Conservation (phyloP, 1,140 invertebrate genomes). For the Leptopilina clavipes region DNA sequence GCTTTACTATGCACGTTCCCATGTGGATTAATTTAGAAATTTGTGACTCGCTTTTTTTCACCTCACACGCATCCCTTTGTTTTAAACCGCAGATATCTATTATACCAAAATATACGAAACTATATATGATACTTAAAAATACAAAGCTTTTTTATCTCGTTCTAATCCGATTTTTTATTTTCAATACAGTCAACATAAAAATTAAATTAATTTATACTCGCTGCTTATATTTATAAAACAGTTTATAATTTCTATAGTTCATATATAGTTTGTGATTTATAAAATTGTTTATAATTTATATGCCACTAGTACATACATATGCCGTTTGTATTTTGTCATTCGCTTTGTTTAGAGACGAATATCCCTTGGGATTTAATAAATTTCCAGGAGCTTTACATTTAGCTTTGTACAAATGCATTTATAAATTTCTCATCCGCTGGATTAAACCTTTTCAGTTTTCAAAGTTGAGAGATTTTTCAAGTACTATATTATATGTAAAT, state of each 20-base stretch:
- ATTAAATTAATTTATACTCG: no score
- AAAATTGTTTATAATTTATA: no score
- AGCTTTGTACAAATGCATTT: not conserved
- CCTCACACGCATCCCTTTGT: conserved; percentile 13
- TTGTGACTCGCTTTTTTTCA: conserved; percentile 7
- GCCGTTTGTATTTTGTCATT: no score
- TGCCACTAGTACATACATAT: no score
- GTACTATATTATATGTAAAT: not conserved
- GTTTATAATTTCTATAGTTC: no score
- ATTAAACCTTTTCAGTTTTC: not conserved
- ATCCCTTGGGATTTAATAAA: not conserved
- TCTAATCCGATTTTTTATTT: no score
- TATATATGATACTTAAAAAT: no score
- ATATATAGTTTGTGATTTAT: no score
- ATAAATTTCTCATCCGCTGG: not conserved
- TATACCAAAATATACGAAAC: no score
- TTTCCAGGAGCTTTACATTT: not conserved
- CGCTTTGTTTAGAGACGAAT: not conserved
- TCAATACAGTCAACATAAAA: no score
- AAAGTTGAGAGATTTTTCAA: not conserved
- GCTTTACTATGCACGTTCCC: not conserved
- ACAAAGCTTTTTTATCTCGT: no score
- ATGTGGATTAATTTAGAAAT: not conserved
- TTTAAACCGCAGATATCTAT: not conserved
- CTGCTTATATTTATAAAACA: no score